phyloP scores from a whole-genome alignment of 1,140 invertebrate species.

The Megalonaias nervosa region DNA sequence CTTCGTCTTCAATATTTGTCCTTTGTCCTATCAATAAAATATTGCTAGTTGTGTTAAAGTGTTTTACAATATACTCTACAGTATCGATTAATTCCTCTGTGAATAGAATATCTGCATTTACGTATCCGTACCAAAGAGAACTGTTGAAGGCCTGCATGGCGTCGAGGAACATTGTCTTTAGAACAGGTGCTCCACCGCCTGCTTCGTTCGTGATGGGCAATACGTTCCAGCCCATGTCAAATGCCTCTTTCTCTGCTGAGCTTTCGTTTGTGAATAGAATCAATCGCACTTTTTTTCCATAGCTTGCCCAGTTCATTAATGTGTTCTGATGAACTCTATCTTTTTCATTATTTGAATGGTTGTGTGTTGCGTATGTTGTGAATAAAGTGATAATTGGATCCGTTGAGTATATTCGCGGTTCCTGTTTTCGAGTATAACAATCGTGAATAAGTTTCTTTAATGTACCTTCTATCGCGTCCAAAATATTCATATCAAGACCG shows the following conservation, averaged over 20 bases:
- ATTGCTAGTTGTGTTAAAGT: conserved; percentile 10
- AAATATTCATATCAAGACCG: neutral
- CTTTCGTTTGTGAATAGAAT: conserved; percentile 34
- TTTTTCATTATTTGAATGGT: conserved; percentile 12
- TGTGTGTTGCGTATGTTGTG: conserved; percentile 27
- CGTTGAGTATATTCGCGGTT: neutral
- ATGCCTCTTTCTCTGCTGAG: conserved; percentile 4
- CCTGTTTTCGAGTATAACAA: neutral
- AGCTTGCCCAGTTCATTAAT: conserved; percentile 31
- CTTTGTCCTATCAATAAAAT: conserved; percentile 25
- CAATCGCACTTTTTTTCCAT: conserved; percentile 18
- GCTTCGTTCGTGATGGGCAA: conserved; percentile 21
- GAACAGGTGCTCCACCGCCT: conserved; percentile 31
- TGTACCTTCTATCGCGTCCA: neutral
- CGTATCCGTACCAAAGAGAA: conserved; percentile 29
- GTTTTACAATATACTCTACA: conserved; percentile 6
- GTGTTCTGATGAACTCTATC: conserved; percentile 25
- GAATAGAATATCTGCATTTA: conserved; percentile 42
- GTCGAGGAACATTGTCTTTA: conserved; percentile 33
- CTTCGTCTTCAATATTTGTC: conserved; percentile 26
- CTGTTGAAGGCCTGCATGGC: conserved; percentile 7
- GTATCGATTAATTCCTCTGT: conserved; percentile 26
- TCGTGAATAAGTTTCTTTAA: neutral
- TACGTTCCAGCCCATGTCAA: conserved; percentile 6
- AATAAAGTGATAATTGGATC: conserved; percentile 23